phyloP scores from a whole-genome alignment of 2,797 vertebrate genomes.

The Platyrinchus mystaceus region DNA sequence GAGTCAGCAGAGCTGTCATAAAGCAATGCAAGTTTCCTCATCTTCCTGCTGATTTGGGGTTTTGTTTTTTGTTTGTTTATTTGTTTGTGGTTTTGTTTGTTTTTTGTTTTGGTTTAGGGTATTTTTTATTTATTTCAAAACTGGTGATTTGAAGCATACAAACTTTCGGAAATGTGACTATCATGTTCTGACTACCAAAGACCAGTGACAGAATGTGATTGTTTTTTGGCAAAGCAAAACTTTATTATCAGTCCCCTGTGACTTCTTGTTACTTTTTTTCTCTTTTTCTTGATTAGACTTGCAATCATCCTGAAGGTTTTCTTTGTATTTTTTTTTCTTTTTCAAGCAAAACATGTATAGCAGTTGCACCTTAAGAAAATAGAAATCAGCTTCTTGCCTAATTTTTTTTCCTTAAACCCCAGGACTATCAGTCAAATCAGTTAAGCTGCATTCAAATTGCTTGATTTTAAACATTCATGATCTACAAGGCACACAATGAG shows the following conservation, averaged over 20 bases:
- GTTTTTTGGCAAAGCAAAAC: rapidly evolving
- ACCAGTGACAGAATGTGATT: background rate
- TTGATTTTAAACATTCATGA: background rate
- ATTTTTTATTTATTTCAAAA: background rate
- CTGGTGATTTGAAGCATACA: background rate
- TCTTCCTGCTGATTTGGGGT: background rate
- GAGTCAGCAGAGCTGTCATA: background rate
- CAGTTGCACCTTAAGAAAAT: background rate
- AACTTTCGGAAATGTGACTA: background rate
- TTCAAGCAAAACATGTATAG: background rate
- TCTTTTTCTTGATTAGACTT: background rate
- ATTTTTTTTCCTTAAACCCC: background rate
- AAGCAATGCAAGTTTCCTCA: background rate
- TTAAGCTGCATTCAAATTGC: background rate
- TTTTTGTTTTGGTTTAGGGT: background rate
- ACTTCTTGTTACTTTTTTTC: background rate
- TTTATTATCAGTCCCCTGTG: background rate
- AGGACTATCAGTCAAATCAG: background rate
- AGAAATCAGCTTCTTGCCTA: background rate
- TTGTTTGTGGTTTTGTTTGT: too few relatives aligned
- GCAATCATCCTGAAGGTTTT: background rate
- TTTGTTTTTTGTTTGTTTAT: background rate
- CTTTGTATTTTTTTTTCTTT: background rate
- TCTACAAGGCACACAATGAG: background rate
- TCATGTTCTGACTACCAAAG: background rate